phyloP scores from a whole-genome alignment of 2,888 invertebrate species.

The Axea sp. region DNA sequence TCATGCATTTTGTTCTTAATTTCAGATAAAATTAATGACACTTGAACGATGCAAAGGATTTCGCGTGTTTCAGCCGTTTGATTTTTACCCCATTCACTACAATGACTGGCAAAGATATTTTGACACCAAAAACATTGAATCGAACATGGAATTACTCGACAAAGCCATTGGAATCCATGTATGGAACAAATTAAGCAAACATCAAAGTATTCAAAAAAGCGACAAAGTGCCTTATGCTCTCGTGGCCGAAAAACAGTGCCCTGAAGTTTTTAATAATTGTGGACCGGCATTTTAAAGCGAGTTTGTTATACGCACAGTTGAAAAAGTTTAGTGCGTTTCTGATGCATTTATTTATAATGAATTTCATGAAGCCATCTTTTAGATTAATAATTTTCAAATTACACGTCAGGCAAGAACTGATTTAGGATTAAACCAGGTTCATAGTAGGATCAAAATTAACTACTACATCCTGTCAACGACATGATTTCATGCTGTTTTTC shows the following conservation, averaged over 20 bases:
- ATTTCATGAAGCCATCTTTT: no score
- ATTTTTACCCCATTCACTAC: constrained; percentile 86
- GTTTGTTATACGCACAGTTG: no score
- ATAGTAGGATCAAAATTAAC: no score
- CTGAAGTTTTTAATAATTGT: constrained; percentile 77
- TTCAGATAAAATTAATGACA: constrained; percentile 80
- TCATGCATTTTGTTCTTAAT: no score
- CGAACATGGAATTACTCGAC: constrained; percentile 74
- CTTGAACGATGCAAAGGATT: constrained; percentile 82
- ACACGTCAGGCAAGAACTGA: no score
- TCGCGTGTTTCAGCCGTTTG: constrained; percentile 82
- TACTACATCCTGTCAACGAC: no score
- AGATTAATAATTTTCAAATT: no score
- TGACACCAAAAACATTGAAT: constrained; percentile 78
- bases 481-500: no score
- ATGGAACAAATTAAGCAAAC: constrained; percentile 82
- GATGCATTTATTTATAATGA: no score
- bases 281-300: constrained; percentile 71
- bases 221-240: constrained; percentile 80
- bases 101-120: constrained; percentile 83
- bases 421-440: no score
- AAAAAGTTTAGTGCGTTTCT: no score
- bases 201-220: constrained; percentile 76
- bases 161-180: constrained; percentile 81
- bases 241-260: constrained; percentile 81